These are phyloP conservation scores for Tenrec ecaudatus DNA, from an alignment of 2,113 vertebrate genomes.

Conservation along the genomic window DNA sequence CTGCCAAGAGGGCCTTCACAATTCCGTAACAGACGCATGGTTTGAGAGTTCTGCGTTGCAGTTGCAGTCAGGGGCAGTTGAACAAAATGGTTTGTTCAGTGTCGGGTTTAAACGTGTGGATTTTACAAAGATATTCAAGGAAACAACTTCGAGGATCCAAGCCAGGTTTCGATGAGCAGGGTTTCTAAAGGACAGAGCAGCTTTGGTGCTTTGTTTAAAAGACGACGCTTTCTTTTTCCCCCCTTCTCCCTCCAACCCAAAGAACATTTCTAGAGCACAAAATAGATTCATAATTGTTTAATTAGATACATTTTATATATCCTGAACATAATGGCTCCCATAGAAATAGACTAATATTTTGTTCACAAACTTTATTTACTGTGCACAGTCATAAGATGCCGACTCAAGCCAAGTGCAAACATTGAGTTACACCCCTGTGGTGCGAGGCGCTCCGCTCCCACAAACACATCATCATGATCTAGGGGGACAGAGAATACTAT, in stretches of 20 bases:
- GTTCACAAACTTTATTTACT: conserved; percentile 75
- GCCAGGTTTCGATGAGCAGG: conserved; percentile 7
- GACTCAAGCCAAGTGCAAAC: conserved; percentile 70
- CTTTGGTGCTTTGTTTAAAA: background rate
- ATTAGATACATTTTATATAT: conserved; percentile 78
- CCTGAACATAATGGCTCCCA: conserved; percentile 74
- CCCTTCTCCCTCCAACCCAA: conserved; percentile 56
- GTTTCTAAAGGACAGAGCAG: conserved; percentile 26
- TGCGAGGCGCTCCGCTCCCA: conserved; percentile 33
- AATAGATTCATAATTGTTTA: conserved; percentile 75
- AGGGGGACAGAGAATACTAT: conserved; percentile 65
- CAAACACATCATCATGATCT: conserved; percentile 42
- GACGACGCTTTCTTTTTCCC: conserved; percentile 12
- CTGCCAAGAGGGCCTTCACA: background rate
- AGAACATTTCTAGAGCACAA: conserved; percentile 76
- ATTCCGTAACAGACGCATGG: background rate
- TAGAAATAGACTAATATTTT: conserved; percentile 76
- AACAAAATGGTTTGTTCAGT: conserved; percentile 34
- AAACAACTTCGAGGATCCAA: conserved; percentile 26
- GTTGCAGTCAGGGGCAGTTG: background rate
- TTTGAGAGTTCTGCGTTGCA: background rate
- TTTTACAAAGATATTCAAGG: conserved; percentile 41
- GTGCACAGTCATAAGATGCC: conserved; percentile 59
- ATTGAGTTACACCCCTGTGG: conserved; percentile 45
- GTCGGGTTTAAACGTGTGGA: conserved; percentile 1